phyloP scores from a whole-genome alignment of 2,797 vertebrate species.

The Acrossocheilus fasciatus region DNA sequence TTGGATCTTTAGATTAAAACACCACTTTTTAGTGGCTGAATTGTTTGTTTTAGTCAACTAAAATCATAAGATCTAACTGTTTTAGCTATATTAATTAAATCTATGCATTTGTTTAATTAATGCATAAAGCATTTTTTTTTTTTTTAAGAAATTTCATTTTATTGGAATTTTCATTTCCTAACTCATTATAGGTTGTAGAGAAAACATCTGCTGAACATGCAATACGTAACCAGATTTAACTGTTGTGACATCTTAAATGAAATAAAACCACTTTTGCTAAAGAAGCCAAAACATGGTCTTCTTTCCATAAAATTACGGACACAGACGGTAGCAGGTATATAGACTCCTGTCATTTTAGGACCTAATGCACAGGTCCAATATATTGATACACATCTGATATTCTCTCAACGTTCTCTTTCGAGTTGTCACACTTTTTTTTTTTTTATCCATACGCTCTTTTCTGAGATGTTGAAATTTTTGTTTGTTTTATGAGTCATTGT shows the following conservation, averaged over 20 bases:
- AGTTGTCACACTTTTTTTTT: background rate
- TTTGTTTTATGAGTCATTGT: background rate
- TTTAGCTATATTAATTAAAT: background rate
- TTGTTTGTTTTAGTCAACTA: background rate
- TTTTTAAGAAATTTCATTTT: background rate
- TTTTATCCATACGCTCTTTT: background rate
- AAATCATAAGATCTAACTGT: background rate
- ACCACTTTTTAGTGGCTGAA: background rate
- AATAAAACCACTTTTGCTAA: background rate
- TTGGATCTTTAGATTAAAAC: background rate
- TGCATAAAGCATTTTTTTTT: background rate
- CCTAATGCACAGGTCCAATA: background rate
- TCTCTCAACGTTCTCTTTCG: background rate
- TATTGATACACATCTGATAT: background rate
- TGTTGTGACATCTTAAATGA: background rate
- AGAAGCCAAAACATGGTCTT: too few species aligned
- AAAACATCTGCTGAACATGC: background rate
- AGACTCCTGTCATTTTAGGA: background rate
- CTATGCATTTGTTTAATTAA: background rate
- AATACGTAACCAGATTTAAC: background rate
- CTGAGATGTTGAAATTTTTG: too few species aligned
- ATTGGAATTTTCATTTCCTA: background rate
- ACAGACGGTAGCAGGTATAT: too few species aligned
- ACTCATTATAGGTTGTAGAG: background rate
- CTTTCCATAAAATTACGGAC: too few species aligned